Evolutionary conservation across 2,113 vertebrate genomes (phyloP), one percentile per base, ranked within the genome.

Genomic region (Mus spicilegus): DNA sequence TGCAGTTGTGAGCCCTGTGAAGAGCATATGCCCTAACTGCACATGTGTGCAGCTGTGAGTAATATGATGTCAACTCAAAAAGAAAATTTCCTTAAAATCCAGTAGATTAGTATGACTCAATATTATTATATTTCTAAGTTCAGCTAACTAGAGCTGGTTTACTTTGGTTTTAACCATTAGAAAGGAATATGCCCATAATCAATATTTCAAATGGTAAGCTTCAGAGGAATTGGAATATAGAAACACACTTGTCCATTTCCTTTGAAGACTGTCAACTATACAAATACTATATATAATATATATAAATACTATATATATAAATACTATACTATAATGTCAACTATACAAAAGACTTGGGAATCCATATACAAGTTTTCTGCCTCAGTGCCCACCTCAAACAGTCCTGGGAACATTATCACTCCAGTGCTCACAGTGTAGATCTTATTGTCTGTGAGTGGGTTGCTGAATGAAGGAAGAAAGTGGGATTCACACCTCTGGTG

Each of bases 131-230:
- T 56, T 70, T 69, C 42, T 90, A 89, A 85, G 39, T 75, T 42
- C 61, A 95, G 75, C 91, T 90, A 95, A 80, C 82, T 93, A 93
- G 80, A 95, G 28, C 22, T 69, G 28, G 65, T 91, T 97, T 67
- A 39, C n/a, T 70, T 42, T 72, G 33, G 73, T 94, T 84, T 88
- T 86, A 39, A 63, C 0, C 65, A 82, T 58, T 3, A 75, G 56
- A 14, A 96, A 94, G 22, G 2, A 82, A 78, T 14, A 84, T 84
- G 28, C 24, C 65, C 96, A 92, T 72, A 33, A 28, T 69, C 28
- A 69, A 33, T 33, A 30, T 69, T 69, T 69, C 86, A 69, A 17
- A 75, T n/a, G 75, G 39, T 61, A 51, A 82, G 20, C 76, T 69
- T 63, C 77, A 72, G 85, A 7, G 54, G 19, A 46, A 11, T 75